Conservation (phyloP, 2,797 vertebrate species). For the Acipenser oxyrinchus region DNA sequence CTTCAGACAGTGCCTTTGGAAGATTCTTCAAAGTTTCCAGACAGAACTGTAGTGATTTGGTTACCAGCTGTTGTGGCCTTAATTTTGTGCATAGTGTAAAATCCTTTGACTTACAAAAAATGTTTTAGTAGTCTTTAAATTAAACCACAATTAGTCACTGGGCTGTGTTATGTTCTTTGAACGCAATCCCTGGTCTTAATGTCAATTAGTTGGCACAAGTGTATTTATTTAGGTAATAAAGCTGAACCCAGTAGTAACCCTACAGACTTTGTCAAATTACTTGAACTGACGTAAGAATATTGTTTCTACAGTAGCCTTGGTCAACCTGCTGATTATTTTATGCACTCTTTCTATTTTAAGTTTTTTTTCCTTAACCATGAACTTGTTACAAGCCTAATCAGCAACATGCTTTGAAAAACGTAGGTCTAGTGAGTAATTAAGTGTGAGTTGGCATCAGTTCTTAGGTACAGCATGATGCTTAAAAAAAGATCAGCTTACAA, state of each 20-base stretch:
- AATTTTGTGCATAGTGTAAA: too few relatives aligned
- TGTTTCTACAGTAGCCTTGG: neutral
- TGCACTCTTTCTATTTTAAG: too few relatives aligned
- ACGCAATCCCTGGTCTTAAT: neutral
- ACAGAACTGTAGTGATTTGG: too few relatives aligned
- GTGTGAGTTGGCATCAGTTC: neutral
- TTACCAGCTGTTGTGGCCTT: too few relatives aligned
- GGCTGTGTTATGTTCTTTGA: neutral
- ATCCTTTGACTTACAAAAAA: too few relatives aligned
- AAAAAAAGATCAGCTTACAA: too few relatives aligned
- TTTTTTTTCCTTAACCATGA: slow-evolving; percentile 1
- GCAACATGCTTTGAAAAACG: neutral
- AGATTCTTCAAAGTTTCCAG: too few relatives aligned
- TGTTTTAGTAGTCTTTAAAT: neutral
- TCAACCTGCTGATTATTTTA: neutral
- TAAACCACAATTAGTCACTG: neutral
- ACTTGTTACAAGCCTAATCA: slow-evolving; percentile 8
- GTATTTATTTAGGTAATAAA: neutral
- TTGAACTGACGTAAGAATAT: neutral
- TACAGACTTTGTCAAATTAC: neutral
- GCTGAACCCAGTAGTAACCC: neutral
- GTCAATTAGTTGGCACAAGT: neutral
- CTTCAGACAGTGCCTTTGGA: too few relatives aligned
- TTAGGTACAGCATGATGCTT: neutral
- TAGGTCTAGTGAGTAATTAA: neutral